Evolutionary conservation across 2,797 vertebrate genomes (phyloP).

Genomic region (Apodemus agrarius): DNA sequence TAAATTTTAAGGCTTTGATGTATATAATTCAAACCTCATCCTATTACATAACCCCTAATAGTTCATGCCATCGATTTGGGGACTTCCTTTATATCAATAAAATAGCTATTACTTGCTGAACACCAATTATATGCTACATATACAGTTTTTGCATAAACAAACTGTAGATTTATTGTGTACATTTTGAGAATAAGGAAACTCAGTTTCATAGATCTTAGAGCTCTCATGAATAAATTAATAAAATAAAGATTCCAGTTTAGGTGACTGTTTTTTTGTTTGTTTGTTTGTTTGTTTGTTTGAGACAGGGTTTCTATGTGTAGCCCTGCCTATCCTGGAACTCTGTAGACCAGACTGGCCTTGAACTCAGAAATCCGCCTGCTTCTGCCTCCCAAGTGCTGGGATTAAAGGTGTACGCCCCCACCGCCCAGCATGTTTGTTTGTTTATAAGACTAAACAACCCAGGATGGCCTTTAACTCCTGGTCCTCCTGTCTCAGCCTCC

Average conservation of each 20-base stretch:
- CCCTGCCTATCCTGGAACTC: no score
- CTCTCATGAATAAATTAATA: neutral
- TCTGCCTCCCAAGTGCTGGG: no score
- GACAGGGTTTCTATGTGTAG: no score
- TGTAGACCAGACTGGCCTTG: no score
- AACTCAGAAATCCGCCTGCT: no score
- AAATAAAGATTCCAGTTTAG: neutral
- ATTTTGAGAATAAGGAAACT: neutral
- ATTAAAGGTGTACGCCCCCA: no score
- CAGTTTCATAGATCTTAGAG: neutral
- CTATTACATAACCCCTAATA: neutral
- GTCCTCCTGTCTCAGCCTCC: neutral
- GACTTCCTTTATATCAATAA: neutral
- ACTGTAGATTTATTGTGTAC: neutral
- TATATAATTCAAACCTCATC: neutral
- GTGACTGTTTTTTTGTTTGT: neutral
- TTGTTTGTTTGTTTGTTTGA: no score
- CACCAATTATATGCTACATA: neutral
- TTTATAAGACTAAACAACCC: no score
- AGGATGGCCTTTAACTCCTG: neutral
- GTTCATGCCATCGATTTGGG: neutral
- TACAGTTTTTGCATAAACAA: neutral
- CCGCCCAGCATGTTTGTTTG: no score
- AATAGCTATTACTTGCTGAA: neutral
- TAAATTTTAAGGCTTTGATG: constrained; percentile 21